Evolutionary conservation across 2,888 invertebrate species (phyloP).

Genomic region (Tinea pellionella): DNA sequence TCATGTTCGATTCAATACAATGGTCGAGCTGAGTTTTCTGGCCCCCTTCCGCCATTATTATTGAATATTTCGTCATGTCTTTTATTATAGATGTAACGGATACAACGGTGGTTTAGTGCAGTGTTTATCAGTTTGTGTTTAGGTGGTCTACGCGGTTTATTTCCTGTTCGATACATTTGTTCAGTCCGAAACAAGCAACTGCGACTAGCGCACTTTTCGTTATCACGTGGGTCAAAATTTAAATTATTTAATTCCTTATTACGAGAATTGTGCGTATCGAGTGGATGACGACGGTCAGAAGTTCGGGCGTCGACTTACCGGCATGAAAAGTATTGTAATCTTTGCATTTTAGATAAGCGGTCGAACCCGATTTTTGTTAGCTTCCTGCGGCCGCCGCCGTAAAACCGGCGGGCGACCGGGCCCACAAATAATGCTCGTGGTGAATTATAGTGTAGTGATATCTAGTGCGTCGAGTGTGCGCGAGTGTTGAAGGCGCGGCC

Average conservation of each 20-base stretch:
- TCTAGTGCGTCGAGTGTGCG: slow-evolving; percentile 39
- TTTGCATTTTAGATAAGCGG: slow-evolving; percentile 57
- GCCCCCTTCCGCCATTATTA: slow-evolving; percentile 62
- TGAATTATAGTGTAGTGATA: slow-evolving; percentile 21
- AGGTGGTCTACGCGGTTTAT: slow-evolving; percentile 52
- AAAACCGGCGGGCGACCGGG: slow-evolving; percentile 55
- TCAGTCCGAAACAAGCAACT: slow-evolving; percentile 52
- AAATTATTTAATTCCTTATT: slow-evolving; percentile 27
- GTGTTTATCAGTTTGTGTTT: background rate
- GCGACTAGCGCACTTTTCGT: slow-evolving; percentile 55
- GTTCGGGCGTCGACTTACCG: slow-evolving; percentile 25
- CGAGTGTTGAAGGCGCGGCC: slow-evolving; percentile 25
- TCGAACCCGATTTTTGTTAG: slow-evolving; percentile 27
- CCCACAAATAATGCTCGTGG: slow-evolving; percentile 29
- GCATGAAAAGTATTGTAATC: slow-evolving; percentile 45
- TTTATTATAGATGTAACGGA: background rate
- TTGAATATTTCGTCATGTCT: slow-evolving; percentile 34
- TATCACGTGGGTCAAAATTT: slow-evolving; percentile 69
- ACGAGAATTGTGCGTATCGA: slow-evolving; percentile 15
- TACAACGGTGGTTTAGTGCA: background rate
- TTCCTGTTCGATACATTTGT: slow-evolving; percentile 44
- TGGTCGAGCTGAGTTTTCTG: slow-evolving; percentile 42
- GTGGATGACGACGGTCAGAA: slow-evolving; percentile 17
- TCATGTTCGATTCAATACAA: slow-evolving; percentile 40
- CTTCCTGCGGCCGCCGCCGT: slow-evolving; percentile 29